Percentiles rank a stretch among this genome's conserved stretches.
phyloP scores from a whole-genome alignment of 2,113 vertebrate genomes.

The Perccottus glenii region DNA sequence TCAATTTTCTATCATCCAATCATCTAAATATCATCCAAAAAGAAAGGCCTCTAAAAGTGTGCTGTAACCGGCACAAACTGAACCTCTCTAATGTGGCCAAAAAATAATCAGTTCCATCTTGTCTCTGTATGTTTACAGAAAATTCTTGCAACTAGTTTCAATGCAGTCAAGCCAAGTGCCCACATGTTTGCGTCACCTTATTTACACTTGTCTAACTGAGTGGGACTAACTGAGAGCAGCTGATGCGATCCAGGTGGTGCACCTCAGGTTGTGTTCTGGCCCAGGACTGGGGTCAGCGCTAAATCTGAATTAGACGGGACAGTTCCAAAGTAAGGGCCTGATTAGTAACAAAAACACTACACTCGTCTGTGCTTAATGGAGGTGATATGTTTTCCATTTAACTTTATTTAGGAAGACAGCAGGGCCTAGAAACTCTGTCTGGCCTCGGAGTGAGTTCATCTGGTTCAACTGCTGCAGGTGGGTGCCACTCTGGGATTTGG shows the following conservation, averaged over 20 bases:
- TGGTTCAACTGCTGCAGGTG: not conserved
- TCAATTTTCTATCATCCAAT: too few species aligned
- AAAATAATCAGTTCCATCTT: not conserved
- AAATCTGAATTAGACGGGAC: slow-evolving; percentile 2
- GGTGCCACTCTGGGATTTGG: too few species aligned
- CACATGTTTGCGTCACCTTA: slow-evolving; percentile 1
- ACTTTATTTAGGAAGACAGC: slow-evolving; percentile 4
- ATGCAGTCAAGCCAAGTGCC: not conserved
- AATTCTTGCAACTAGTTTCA: not conserved
- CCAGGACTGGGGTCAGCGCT: not conserved
- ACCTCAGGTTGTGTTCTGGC: not conserved
- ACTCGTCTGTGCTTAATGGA: not conserved
- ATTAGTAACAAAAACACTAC: slow-evolving; percentile 5
- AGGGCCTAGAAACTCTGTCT: not conserved
- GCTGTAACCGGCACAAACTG: too few species aligned
- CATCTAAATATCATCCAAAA: too few species aligned
- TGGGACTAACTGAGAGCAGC: not conserved
- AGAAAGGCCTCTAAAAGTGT: too few species aligned
- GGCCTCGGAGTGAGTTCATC: slow-evolving; percentile 2
- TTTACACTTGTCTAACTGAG: not conserved
- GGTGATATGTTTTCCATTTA: not conserved
- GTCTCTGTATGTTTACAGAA: not conserved
- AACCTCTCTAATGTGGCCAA: not conserved
- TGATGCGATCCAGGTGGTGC: not conserved
- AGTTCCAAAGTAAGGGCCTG: slow-evolving; percentile 1